A percentile compares a stretch with the other conserved stretches of the same genome.
Evolutionary conservation across 2,888 invertebrate species (phyloP).

Genomic region (Drosophila longiperda): DNA sequence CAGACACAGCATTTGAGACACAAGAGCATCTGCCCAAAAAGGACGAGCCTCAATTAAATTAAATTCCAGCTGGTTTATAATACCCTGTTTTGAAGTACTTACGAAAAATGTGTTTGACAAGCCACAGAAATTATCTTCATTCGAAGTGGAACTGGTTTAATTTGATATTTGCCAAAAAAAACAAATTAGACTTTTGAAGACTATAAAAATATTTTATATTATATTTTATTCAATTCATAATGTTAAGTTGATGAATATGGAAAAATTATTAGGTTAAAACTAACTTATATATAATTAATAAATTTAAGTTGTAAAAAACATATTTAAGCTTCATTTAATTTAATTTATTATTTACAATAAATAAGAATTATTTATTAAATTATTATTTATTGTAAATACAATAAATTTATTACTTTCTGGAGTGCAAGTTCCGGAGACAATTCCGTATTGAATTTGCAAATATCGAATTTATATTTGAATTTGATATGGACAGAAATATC

Average conservation of each 20-base stretch:
- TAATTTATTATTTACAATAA: neutral
- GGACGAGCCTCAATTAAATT: conserved; percentile 17
- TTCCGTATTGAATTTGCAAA: no score
- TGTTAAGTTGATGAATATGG: neutral
- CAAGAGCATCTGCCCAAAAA: neutral
- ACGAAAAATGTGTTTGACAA: neutral
- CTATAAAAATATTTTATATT: neutral
- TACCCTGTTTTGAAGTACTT: neutral
- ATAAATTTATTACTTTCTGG: neutral
- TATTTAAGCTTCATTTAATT: neutral
- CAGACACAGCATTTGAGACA: neutral
- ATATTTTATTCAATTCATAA: neutral
- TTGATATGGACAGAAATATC: no score
- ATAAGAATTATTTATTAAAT: no score
- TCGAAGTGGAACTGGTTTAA: neutral
- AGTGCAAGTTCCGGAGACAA: no score
- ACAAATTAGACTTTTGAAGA: neutral
- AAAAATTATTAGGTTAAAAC: neutral
- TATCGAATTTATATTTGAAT: no score
- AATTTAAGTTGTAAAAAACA: neutral
- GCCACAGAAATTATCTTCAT: neutral
- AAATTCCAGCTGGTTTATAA: conserved; percentile 20
- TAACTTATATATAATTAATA: neutral
- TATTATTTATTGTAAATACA: no score
- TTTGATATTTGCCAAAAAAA: neutral